Evolutionary conservation across 2,888 invertebrate genomes (phyloP).

Genomic region (Eumerus sabulonum): DNA sequence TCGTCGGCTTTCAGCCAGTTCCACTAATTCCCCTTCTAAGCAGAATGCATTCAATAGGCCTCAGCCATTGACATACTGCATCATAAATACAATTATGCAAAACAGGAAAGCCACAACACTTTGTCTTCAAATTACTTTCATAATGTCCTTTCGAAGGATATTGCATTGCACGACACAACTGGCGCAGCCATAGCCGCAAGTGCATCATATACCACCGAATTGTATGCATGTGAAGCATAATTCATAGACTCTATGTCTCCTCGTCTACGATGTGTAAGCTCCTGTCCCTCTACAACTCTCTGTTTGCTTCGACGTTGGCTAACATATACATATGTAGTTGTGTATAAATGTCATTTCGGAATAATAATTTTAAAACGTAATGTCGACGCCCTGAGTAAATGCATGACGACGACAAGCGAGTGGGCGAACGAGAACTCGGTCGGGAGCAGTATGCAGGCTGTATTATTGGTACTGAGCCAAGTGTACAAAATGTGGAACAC

Average conservation of each 20-base stretch:
- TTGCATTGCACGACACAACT: constrained; percentile 42
- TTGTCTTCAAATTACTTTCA: constrained; percentile 61
- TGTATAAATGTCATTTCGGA: constrained; percentile 55
- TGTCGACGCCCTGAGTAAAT: constrained; percentile 58
- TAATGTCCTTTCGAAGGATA: constrained; percentile 56
- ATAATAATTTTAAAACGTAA: constrained; percentile 67
- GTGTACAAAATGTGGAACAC: constrained; percentile 54
- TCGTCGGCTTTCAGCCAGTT: no score
- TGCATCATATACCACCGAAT: constrained; percentile 17
- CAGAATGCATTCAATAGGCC: constrained; percentile 45
- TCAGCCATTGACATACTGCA: constrained; percentile 48
- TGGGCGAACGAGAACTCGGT: constrained; percentile 26
- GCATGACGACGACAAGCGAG: constrained; percentile 27
- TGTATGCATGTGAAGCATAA: constrained; percentile 19
- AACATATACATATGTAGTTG: constrained; percentile 4
- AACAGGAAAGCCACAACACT: constrained; percentile 65
- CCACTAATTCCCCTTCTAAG: no score
- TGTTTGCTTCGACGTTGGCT: background rate
- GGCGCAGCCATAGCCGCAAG: constrained; percentile 37
- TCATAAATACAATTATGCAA: constrained; percentile 68
- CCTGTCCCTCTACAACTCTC: no score
- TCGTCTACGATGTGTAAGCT: background rate
- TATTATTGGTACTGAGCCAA: constrained; percentile 39
- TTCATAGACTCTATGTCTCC: constrained; percentile 8
- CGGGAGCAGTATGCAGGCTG: constrained; percentile 26